Conservation (phyloP, 2,113 vertebrate species). For the Calcarius ornatus region DNA sequence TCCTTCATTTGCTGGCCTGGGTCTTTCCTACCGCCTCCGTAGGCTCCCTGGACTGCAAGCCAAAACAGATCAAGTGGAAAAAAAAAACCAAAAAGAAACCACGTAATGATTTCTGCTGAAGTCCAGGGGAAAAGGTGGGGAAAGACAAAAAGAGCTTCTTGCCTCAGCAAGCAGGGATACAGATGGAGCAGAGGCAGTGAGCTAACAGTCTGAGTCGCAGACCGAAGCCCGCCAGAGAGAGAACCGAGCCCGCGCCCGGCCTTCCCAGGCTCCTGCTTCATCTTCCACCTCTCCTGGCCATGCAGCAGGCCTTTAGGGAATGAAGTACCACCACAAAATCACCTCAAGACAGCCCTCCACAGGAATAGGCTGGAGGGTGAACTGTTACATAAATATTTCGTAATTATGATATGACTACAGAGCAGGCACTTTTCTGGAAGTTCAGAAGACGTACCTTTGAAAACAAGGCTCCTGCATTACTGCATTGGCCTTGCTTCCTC, state of each 20-base stretch:
- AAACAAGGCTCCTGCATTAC: not conserved
- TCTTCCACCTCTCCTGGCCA: not conserved
- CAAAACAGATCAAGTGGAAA: not conserved
- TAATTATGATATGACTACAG: not conserved
- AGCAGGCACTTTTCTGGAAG: not conserved
- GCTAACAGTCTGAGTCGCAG: rapidly evolving
- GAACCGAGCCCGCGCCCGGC: rapidly evolving
- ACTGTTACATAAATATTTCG: not conserved
- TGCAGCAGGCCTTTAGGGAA: not conserved
- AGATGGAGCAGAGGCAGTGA: rapidly evolving
- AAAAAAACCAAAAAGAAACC: not conserved
- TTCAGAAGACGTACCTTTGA: not conserved
- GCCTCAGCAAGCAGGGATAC: not conserved
- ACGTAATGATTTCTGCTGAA: not conserved
- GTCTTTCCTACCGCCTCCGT: rapidly evolving
- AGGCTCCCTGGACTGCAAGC: not conserved
- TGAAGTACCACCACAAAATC: not conserved
- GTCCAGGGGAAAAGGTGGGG: not conserved
- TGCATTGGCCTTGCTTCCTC: not conserved
- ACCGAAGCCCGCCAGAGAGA: rapidly evolving
- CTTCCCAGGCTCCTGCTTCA: not conserved
- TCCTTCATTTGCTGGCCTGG: not conserved
- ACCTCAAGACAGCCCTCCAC: not conserved
- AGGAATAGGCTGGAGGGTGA: not conserved
- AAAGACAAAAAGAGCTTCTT: not conserved